A percentile compares a stretch with the other conserved stretches of the same genome.
Conservation (phyloP, 1,140 invertebrate genomes). For the Stenopsyche tienmushanensis region DNA sequence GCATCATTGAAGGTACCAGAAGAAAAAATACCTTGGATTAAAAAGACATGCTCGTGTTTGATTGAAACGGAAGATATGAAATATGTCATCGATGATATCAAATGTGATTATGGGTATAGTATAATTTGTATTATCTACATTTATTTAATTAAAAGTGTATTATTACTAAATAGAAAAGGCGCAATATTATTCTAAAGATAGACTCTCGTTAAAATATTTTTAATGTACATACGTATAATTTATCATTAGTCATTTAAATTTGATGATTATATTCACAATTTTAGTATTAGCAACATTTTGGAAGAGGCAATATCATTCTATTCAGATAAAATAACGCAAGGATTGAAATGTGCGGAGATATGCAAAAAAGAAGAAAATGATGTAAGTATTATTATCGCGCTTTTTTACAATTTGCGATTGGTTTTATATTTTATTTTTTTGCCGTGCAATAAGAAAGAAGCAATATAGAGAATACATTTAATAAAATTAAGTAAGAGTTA, state of each 20-base stretch:
- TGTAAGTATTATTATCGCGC: neutral
- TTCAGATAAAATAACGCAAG: neutral
- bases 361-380: neutral
- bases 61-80: too few species aligned
- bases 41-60: neutral
- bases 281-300: neutral
- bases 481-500: too few species aligned
- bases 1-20: too few species aligned
- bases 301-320: slow-evolving; percentile 2
- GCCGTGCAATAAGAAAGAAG: neutral
- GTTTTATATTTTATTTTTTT: neutral
- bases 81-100: too few species aligned
- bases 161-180: too few species aligned
- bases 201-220: too few species aligned
- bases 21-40: neutral
- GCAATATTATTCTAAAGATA: too few species aligned
- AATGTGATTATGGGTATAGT: too few species aligned
- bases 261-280: neutral
- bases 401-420: neutral
- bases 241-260: neutral
- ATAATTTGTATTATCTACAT: too few species aligned
- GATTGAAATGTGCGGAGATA: neutral
- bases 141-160: too few species aligned
- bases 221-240: neutral
- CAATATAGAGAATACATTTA: too few species aligned